Conservation (phyloP, 2,113 vertebrate species). For the Steatornis caripensis region DNA sequence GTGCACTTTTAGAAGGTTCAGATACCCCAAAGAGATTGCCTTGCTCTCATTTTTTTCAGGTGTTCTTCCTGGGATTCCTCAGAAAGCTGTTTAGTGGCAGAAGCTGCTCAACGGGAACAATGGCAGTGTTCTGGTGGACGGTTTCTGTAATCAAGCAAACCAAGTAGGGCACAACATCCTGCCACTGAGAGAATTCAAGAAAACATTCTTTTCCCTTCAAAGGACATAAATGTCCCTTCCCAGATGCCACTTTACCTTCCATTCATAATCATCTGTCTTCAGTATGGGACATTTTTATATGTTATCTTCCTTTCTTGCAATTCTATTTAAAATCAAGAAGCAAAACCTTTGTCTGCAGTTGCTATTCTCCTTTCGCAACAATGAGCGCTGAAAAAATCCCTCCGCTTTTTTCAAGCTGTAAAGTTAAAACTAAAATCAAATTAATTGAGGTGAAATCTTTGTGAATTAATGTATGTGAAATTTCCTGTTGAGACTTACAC, state of each 20-base stretch:
- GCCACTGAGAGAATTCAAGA: background rate
- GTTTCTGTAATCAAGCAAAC: background rate
- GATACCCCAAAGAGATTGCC: background rate
- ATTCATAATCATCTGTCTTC: background rate
- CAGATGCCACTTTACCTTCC: background rate
- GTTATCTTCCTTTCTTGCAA: background rate
- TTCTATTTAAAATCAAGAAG: background rate
- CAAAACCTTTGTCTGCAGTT: background rate
- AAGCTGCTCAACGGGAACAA: background rate
- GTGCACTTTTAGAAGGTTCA: background rate
- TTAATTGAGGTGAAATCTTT: background rate
- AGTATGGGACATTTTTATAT: background rate
- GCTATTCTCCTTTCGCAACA: background rate
- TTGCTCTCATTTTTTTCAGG: fast-evolving
- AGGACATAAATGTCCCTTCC: too few relatives aligned
- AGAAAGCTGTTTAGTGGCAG: background rate
- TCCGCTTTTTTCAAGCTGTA: background rate
- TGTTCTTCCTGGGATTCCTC: background rate
- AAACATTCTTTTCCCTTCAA: too few relatives aligned
- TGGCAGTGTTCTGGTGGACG: fast-evolving
- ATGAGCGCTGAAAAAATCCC: background rate
- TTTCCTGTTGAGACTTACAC: background rate
- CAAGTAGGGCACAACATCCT: background rate
- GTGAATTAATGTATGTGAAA: background rate
- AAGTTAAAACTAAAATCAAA: background rate